Base-by-base conservation (phyloP, 2,888 invertebrate genomes). In the Nebria salina region DNA sequence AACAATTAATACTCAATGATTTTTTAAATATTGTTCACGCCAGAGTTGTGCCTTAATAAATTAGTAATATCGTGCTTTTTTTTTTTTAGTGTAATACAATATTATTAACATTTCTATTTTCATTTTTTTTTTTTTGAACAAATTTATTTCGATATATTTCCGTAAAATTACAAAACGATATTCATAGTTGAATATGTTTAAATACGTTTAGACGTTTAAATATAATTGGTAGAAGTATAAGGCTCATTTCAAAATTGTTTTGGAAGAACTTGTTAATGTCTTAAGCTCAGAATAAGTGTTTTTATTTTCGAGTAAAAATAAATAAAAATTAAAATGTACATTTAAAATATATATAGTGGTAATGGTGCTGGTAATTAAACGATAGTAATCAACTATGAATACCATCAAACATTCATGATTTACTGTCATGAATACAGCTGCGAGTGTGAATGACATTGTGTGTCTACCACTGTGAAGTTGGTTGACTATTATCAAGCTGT, bases 401-500 rank as follows among this genome's bases (percentile, higher is more conserved):
- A 80, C 72, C 75, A 70, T 34, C 34, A 34, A 20, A 54, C 65
- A 8, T 78, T 65, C 15, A 72, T 73, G 73, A 78, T 73, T 70
- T 42, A 65, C 75, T 41, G 54, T 65, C 15, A 26, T 15, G 11
- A 80, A 15, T 74, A n/a, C 54, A 54, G 54, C 20, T 43, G 13
- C 72, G 72, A 25, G 64, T 64, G 26, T 78, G 20, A 13, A 13
- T 54, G 54, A 11, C 7, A 11, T 11, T 54, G 7, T 66, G 26
- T 25, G 9, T 75, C 43, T 81, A 81, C 81, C 81, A 81, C 81
- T 81, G 81, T 66, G 81, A 65, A 72, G 76, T 65, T 76, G 81
- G 76, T 26, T 81, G 81, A 15, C 72, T 54, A 54, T 8, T 66
- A 42, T 76, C 81, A 43, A 84, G 84, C 70, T 83, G 84, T 83